phyloP scores from a whole-genome alignment of 2,113 vertebrate genomes.

The Ictalurus punctatus region DNA sequence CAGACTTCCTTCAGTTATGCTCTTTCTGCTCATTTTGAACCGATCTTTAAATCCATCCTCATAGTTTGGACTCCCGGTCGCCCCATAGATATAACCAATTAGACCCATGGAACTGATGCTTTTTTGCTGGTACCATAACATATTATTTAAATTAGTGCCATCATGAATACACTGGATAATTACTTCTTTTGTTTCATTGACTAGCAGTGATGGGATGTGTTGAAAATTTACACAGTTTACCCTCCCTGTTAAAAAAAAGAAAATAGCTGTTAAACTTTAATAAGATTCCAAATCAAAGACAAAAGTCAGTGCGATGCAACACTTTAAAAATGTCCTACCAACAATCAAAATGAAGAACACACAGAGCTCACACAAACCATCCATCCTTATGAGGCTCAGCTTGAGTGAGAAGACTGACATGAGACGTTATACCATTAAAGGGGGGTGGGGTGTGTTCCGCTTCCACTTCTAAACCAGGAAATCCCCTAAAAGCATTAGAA shows the following conservation, averaged over 20 bases:
- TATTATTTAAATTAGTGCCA: not conserved
- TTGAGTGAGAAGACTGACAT: not conserved
- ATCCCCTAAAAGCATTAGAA: not conserved
- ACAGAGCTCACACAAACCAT: not conserved
- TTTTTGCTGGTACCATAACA: conserved; percentile 49
- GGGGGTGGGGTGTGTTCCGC: not conserved
- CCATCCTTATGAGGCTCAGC: conserved; percentile 5
- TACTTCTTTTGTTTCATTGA: not conserved
- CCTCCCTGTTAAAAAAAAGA: conserved; percentile 20
- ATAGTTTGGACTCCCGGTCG: not conserved
- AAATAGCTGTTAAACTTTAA: not conserved
- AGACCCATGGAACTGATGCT: conserved; percentile 22
- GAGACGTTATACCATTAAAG: not conserved
- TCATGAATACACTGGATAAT: conserved; percentile 38
- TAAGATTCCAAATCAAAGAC: not conserved
- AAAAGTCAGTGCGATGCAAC: not conserved
- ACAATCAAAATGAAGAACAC: conserved; percentile 22
- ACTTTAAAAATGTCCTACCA: not conserved
- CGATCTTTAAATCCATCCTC: conserved; percentile 22
- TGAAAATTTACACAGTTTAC: conserved; percentile 27
- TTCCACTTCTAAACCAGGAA: not conserved
- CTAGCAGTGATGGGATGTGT: conserved; percentile 3
- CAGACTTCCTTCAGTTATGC: conserved; percentile 39
- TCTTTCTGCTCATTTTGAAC: conserved; percentile 42
- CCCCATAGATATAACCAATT: conserved; percentile 13